Conservation (phyloP, 2,113 vertebrate species). For the Muntiacus muntjak region DNA sequence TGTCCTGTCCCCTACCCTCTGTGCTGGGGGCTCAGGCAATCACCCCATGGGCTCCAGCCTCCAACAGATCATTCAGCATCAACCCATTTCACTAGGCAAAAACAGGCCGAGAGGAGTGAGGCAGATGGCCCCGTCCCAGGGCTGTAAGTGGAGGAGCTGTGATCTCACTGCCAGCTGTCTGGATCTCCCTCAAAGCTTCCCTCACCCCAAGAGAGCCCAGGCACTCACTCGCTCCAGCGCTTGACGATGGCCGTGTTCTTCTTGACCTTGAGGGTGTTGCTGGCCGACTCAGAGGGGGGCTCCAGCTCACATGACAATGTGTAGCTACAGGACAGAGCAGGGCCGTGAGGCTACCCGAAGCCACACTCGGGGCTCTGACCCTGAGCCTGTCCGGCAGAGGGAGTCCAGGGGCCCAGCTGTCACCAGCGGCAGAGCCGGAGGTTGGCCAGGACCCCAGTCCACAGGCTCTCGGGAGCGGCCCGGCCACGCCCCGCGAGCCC, state of each 20-base stretch:
- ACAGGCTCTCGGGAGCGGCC: background rate
- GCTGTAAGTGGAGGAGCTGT: background rate
- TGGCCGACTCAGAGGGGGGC: conserved; percentile 93
- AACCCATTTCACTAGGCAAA: background rate
- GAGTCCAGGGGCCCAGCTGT: fast-evolving
- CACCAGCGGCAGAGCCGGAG: fast-evolving
- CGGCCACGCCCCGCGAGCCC: fast-evolving
- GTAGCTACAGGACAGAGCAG: conserved; percentile 81
- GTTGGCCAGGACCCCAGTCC: fast-evolving
- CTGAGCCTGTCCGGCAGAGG: fast-evolving
- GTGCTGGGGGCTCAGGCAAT: background rate
- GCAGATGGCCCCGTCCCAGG: background rate
- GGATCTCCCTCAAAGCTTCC: background rate
- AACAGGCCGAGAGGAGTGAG: background rate
- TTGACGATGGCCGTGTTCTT: conserved; percentile 97
- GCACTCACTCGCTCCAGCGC: conserved; percentile 97
- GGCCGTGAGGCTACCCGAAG: background rate
- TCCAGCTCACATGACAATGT: conserved; percentile 95
- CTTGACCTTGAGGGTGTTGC: conserved; percentile 92
- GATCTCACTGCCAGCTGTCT: background rate
- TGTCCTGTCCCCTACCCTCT: fast-evolving
- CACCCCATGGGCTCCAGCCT: fast-evolving
- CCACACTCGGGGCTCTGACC: fast-evolving
- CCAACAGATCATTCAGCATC: background rate
- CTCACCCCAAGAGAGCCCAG: fast-evolving